These are phyloP conservation scores for Stegodyphus mimosarum DNA, from an alignment of 1,140 invertebrate species.

Conservation along the genomic window DNA sequence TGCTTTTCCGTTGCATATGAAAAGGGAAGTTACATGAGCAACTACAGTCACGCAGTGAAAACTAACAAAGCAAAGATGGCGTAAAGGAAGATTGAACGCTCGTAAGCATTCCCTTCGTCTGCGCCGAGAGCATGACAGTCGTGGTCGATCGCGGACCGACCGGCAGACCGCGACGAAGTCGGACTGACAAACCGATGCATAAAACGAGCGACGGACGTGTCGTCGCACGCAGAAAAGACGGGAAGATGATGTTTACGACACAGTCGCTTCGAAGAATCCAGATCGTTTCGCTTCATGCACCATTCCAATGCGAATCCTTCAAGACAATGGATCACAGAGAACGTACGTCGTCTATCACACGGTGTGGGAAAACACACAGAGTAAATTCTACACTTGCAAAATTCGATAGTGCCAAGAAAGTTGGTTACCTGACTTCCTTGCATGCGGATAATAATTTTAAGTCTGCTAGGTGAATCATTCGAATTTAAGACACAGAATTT, in stretches of 20 bases:
- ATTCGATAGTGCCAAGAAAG: too few relatives aligned
- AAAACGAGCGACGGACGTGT: constrained; percentile 21
- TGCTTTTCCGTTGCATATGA: not conserved
- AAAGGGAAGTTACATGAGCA: not conserved
- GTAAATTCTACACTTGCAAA: too few relatives aligned
- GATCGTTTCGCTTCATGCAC: constrained; percentile 24
- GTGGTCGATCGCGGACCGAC: constrained; percentile 2
- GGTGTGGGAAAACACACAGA: too few relatives aligned
- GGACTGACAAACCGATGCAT: constrained; percentile 26
- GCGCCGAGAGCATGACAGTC: not conserved
- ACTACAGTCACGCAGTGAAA: not conserved
- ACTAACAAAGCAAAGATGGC: not conserved
- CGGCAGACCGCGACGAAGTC: constrained; percentile 3
- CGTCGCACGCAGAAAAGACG: not conserved
- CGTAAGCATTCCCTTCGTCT: not conserved
- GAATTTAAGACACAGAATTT: too few relatives aligned
- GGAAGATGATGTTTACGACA: not conserved
- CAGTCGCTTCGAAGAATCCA: not conserved
- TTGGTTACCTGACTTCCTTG: too few relatives aligned
- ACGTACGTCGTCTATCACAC: too few relatives aligned
- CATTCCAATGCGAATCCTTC: not conserved
- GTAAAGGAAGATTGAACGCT: not conserved
- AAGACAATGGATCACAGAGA: too few relatives aligned
- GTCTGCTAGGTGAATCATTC: too few relatives aligned
- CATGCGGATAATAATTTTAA: too few relatives aligned